Base-by-base conservation (phyloP, 1,140 invertebrate species). In the Bombyx mandarina region DNA sequence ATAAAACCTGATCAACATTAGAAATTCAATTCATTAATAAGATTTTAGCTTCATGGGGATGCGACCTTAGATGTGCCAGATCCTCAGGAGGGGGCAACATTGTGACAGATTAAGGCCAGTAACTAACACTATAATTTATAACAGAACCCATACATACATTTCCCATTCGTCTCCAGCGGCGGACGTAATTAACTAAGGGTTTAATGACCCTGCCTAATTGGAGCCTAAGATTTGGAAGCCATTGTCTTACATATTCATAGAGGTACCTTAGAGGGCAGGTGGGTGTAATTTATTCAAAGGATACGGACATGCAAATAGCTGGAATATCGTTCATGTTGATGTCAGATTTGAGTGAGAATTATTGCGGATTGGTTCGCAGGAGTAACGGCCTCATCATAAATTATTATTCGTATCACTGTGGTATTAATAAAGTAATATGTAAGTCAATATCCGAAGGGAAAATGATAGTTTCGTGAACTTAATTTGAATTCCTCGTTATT, bases 211-310 rank as follows among this genome's bases (percentile, higher is more conserved):
- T 65, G 68, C 68, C 74, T 83, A 82, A 86, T 82, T 83, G 79
- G 76, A 69, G 69, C 53, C 75, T 84, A 78, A 82, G 78, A 84
- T 86, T 84, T 80, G 76, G 73, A 77, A 77, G 75, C 75, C 74
- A 79, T 79, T 77, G 82, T 82, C 83, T 86, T 86, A 84, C 83
- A 86, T 86, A 86, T 86, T 86, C 83, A 86, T 86, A 82, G 78
- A 73, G 69, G 71, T 63, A 71, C 73, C 81, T 76, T 71, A 69
- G 12, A 18, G 71, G 75, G 69, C 77, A 83, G 79, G 79, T 82
- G 65, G 62, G 55, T 76, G 63, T 86, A 84, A 86, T 82, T 86
- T 86, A 86, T 86, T 86, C 83, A 84, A 54, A 77, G 76, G 66
- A 69, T 71, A 75, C 80, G 81, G 82, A 73, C 81, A 85, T 86